Evolutionary conservation across 2,888 invertebrate genomes (phyloP).

Genomic region (Biston stratarius): DNA sequence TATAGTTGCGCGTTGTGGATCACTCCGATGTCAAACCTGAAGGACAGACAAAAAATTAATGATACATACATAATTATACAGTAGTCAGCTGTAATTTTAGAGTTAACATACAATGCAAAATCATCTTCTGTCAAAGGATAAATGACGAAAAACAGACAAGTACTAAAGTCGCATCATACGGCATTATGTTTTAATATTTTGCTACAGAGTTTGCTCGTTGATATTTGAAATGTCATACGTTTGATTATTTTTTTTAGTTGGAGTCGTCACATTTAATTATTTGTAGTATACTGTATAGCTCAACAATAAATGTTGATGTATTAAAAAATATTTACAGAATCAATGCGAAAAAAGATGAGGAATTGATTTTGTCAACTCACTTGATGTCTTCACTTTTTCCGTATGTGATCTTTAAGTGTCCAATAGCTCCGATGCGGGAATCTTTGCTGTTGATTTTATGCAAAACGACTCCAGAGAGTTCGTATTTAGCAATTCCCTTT

Average conservation of each 20-base stretch:
- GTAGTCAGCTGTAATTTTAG: background rate
- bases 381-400: constrained; percentile 85
- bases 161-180: no score
- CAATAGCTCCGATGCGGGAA: constrained; percentile 84
- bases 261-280: no score
- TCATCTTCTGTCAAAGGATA: no score
- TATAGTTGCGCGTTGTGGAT: constrained; percentile 74
- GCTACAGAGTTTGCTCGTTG: no score
- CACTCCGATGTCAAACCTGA: constrained; percentile 80
- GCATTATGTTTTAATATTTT: no score
- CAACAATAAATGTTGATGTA: no score
- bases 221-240: no score
- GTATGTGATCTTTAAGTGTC: constrained; percentile 82
- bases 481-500: constrained; percentile 87
- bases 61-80: background rate
- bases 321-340: no score
- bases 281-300: no score
- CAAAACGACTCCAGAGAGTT: constrained; percentile 86
- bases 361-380: constrained; percentile 65
- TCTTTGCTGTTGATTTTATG: constrained; percentile 86
- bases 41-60: background rate
- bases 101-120: no score
- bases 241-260: no score
- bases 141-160: no score
- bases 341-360: background rate